Evolutionary conservation across 2,888 invertebrate genomes (phyloP).

Genomic region (Orthosia cruda): DNA sequence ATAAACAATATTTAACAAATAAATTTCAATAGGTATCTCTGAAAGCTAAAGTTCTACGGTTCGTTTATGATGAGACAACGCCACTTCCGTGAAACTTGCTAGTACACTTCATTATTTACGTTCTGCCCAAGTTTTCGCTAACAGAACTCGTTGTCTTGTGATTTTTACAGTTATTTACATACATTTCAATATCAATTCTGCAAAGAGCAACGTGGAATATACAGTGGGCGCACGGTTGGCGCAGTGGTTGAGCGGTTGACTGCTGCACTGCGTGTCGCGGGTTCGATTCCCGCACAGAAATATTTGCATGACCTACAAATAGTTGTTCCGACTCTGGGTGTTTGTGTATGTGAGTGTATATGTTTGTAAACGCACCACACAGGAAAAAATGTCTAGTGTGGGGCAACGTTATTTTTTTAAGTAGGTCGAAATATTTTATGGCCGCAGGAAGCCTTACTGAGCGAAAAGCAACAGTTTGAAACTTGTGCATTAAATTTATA

Average conservation of each 20-base stretch:
- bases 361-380: too few relatives aligned
- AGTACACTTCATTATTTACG: slow-evolving; percentile 46
- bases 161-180: slow-evolving; percentile 29
- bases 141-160: neutral
- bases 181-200: slow-evolving; percentile 40
- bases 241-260: too few relatives aligned
- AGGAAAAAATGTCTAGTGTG: too few relatives aligned
- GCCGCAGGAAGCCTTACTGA: slow-evolving; percentile 46
- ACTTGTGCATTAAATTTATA: slow-evolving; percentile 59
- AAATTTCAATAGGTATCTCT: neutral
- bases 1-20: neutral
- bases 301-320: too few relatives aligned
- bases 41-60: neutral
- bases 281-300: too few relatives aligned
- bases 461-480: slow-evolving; percentile 55
- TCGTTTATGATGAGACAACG: slow-evolving; percentile 1
- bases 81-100: slow-evolving; percentile 27
- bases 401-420: too few relatives aligned
- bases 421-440: slow-evolving; percentile 17
- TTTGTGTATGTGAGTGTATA: too few relatives aligned
- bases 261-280: too few relatives aligned
- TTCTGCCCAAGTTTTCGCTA: slow-evolving; percentile 15
- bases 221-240: neutral
- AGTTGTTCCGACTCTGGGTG: too few relatives aligned
- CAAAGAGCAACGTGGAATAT: slow-evolving; percentile 35